Conservation (phyloP, 1,140 invertebrate genomes). For the Trichomalopsis sarcophagae region DNA sequence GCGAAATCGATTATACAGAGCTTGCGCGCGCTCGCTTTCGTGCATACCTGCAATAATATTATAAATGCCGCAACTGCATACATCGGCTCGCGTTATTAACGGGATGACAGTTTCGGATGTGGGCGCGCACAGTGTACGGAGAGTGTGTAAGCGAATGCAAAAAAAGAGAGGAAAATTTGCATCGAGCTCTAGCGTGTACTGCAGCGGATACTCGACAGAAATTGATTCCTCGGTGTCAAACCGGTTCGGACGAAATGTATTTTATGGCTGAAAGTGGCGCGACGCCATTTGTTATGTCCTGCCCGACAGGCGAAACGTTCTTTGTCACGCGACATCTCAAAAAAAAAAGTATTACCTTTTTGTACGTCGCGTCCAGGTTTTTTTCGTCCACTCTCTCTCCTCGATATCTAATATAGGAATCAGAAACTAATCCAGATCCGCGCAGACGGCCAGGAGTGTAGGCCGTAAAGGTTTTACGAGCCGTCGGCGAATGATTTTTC, state of each 20-base stretch:
- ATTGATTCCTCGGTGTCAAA: not conserved
- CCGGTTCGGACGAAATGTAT: not conserved
- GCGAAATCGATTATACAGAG: constrained; percentile 18
- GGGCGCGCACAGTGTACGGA: no score
- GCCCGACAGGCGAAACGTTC: not conserved
- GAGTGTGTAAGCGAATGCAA: not conserved
- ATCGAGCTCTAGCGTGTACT: not conserved
- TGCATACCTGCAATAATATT: not conserved
- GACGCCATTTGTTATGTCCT: not conserved
- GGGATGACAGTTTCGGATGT: not conserved
- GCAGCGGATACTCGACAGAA: not conserved
- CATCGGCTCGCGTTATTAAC: not conserved
- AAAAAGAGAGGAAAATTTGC: not conserved
- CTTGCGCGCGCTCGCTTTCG: not conserved
- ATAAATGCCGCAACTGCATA: not conserved
- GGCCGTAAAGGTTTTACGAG: constrained; percentile 1
- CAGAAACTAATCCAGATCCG: no score
- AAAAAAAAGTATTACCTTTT: no score
- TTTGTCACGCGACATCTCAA: not conserved
- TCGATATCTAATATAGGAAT: no score
- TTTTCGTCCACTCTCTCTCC: no score
- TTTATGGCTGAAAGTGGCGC: not conserved
- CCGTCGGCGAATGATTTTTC: constrained; percentile 8
- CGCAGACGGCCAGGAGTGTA: not conserved
- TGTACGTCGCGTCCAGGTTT: no score